Percentiles rank a stretch among this genome's conserved stretches.
These are phyloP conservation scores for Tupaia tana DNA, from an alignment of 2,113 vertebrate species.

Conservation along the genomic window DNA sequence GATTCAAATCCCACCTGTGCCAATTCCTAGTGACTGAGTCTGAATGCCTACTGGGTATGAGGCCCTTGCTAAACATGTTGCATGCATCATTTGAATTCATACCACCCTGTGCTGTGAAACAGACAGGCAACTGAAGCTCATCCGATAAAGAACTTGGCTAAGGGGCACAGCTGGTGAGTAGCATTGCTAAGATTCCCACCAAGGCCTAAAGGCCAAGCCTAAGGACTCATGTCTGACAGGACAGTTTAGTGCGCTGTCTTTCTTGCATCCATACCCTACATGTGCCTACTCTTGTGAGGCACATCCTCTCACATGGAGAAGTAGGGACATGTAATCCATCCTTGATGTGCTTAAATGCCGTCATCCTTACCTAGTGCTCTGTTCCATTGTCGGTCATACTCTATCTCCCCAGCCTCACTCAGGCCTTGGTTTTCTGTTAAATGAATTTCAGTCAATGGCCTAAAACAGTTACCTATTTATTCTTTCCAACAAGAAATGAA, in stretches of 20 bases:
- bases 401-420: slow-evolving; percentile 56
- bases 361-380: not conserved
- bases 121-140: not conserved
- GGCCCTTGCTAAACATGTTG: not conserved
- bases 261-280: not conserved
- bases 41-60: not conserved
- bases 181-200: not conserved
- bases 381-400: not conserved
- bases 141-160: not conserved
- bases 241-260: not conserved
- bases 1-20: not conserved
- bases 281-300: not conserved
- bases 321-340: not conserved
- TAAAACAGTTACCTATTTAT: slow-evolving; percentile 86
- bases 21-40: not conserved
- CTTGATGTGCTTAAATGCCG: not conserved
- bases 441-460: slow-evolving; percentile 83
- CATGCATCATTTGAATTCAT: not conserved
- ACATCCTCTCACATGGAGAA: not conserved
- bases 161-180: not conserved
- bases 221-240: not conserved
- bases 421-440: slow-evolving; percentile 83
- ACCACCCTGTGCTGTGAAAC: not conserved
- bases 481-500: slow-evolving; percentile 88
- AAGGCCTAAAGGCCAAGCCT: not conserved